These are phyloP conservation scores for Gari tellinella DNA, from an alignment of 2,888 invertebrate genomes.

Conservation along the genomic window DNA sequence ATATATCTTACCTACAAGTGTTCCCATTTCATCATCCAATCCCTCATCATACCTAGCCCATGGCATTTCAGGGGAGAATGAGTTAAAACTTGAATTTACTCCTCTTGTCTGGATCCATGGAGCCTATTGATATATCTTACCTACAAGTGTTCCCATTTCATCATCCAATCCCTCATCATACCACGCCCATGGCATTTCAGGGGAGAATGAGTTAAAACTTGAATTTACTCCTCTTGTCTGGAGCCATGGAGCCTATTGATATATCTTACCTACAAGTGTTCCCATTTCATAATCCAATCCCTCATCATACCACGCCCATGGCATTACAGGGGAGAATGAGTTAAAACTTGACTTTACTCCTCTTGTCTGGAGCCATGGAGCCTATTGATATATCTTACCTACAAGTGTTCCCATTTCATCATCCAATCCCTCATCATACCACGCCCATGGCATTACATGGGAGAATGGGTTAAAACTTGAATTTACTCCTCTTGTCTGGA, in stretches of 20 bases:
- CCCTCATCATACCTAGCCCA: conserved; percentile 85
- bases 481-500: too few relatives aligned
- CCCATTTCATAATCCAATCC: conserved; percentile 81
- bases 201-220: too few relatives aligned
- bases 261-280: conserved; percentile 83
- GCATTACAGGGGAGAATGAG: too few relatives aligned
- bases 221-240: too few relatives aligned
- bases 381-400: conserved; percentile 81
- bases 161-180: conserved; percentile 84
- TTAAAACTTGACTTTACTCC: too few relatives aligned
- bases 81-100: too few relatives aligned
- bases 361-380: too few relatives aligned
- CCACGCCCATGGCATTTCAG: conserved; percentile 84
- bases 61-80: too few relatives aligned
- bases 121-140: too few relatives aligned
- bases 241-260: too few relatives aligned
- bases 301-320: conserved; percentile 85
- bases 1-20: conserved; percentile 84
- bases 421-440: conserved; percentile 84
- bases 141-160: conserved; percentile 84
- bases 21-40: conserved; percentile 81
- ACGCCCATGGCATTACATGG: conserved; percentile 85
- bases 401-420: conserved; percentile 83
- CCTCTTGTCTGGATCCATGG: too few relatives aligned
- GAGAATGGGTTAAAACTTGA: too few relatives aligned